Base-by-base conservation (phyloP, 2,888 invertebrate species). In the Morpho helenor region DNA sequence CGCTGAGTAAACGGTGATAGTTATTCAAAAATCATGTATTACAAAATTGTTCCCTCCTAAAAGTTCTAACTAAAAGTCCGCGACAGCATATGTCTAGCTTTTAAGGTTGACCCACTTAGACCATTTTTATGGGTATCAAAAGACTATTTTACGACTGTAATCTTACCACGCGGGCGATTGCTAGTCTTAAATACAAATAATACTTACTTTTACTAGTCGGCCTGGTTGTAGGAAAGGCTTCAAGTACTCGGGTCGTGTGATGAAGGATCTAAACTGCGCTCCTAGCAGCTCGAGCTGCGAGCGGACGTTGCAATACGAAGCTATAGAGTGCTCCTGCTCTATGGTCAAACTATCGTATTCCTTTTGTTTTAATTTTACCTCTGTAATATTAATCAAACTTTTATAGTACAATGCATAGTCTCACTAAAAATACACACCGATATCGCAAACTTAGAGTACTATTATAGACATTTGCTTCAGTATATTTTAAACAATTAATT, bases 201-300 rank as follows among this genome's bases (percentile, higher is more conserved):
- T 41, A 50, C 46, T 16, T 78, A 98, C 97, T 90, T 97, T 96
- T 9, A 99, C 93, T 71, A 99, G 91, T 72, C 99, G 91, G 0
- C 99, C 99, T 0, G 98, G 97, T 79, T 98, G 97, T 59, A 99
- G 86, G 87, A 98, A 99, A 0, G 98, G 99, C 64, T 98, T 92
- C 40, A 99, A 84, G 82, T 98, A 96, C 76, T 96, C 94, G 0
- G 99, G 96, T 73, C 94, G 94, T 0, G 96, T 96, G 63, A 99
- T 92, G 80, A 93, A 97, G 0, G 91, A 87, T 40, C 96, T 92
- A 82, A 98, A 96, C 75, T 97, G 94, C 46, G 91, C 90, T 8
- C 94, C 94, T 41, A 98, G 89, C 23, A 92, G 77, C 51, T 96
- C 94, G 53, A 98, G 87, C 80, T 98, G 96, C 56, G 96, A 93